phyloP scores from a whole-genome alignment of 2,888 invertebrate species.

The Drosophila robusta region DNA sequence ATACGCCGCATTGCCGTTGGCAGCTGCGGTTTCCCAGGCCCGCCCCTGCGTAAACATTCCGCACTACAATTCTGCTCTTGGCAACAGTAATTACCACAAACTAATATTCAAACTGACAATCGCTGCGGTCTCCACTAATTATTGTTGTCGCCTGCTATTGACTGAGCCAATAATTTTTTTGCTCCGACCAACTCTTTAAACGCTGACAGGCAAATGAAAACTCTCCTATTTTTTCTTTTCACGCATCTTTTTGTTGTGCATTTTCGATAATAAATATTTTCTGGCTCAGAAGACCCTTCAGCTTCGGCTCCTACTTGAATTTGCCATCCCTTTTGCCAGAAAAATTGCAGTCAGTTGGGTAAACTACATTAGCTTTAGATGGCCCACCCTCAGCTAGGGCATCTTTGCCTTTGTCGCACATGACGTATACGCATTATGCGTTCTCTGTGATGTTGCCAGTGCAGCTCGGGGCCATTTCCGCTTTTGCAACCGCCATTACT shows the following conservation, averaged over 20 bases:
- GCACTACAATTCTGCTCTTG: constrained; percentile 5
- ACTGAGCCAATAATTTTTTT: too few species aligned
- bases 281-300: too few species aligned
- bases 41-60: neutral
- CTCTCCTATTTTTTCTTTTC: too few species aligned
- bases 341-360: constrained; percentile 12
- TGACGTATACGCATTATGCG: constrained; percentile 47
- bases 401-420: constrained; percentile 24
- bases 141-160: neutral
- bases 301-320: too few species aligned
- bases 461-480: constrained; percentile 58
- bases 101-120: neutral
- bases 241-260: too few species aligned
- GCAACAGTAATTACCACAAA: constrained; percentile 38
- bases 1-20: constrained; percentile 9
- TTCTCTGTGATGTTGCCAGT: constrained; percentile 41
- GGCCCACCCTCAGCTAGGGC: constrained; percentile 5
- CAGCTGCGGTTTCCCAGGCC: constrained; percentile 40
- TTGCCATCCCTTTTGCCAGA: neutral
- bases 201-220: neutral
- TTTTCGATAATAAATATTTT: too few species aligned
- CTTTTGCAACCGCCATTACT: constrained; percentile 56
- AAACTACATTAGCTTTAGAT: constrained; percentile 23
- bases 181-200: neutral
- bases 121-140: neutral